Base-by-base conservation (phyloP, 2,113 vertebrate genomes). In the Nanorana parkeri region DNA sequence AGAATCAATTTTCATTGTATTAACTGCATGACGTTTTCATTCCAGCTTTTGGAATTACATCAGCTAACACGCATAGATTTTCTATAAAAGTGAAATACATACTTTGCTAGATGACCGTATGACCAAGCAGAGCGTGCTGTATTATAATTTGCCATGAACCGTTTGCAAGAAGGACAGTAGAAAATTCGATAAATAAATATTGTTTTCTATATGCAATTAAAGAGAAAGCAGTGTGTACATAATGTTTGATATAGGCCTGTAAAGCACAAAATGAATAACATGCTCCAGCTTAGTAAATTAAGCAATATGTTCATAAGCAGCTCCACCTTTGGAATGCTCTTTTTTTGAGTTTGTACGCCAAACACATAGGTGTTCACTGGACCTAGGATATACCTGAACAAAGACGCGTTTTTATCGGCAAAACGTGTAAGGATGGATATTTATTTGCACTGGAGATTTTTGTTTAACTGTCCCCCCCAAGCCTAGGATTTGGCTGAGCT, bases 41-140 rank as follows among this genome's bases (percentile, higher is more conserved):
- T 32, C 55, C 28, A 60, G 71, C 55, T 74, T 74, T 36, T 36
- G 52, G 71, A 74, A 60, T 74, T 74, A 74, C 29, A 74, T 60
- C 71, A 74, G 54, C 54, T 74, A 74, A 74, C 55, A 60, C 28
- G n/a, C 55, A 74, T 74, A 60, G 71, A 74, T 74, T 74, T 74
- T 74, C 52, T 60, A 74, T 74, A 74, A 74, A 74, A 74, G 71
- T 74, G 71, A 74, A 74, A 74, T 58, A 74, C 71, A 55, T 74
- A 60, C 55, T 74, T 58, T 28, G 54, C 17, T 58, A 17, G 71
- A 74, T 58, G 26, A 74, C 54, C 60, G 71, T 73, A 73, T 74
- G 71, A 74, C 71, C 56, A 60, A 29, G 7, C 71, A 60, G 3
- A 5, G 28, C 28, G 7, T 17, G 54, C 55, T 58, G 28, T n/a